Conservation (phyloP, 2,888 invertebrate species). For the Rhorus exstirpatorius region DNA sequence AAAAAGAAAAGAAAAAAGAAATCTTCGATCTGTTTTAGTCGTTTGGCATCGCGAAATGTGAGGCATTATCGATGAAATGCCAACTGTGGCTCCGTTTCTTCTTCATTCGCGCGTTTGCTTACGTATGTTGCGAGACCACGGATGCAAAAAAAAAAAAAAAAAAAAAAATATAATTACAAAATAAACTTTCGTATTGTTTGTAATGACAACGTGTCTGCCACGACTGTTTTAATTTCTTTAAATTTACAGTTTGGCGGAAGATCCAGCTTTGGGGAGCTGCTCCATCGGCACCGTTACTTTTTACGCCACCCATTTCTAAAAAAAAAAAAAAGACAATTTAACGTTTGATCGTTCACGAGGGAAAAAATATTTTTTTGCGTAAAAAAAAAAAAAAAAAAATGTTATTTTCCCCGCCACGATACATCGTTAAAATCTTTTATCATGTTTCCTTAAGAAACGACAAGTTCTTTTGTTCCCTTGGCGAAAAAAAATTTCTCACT, state of each 20-base stretch:
- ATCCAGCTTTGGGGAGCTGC: conserved; percentile 83
- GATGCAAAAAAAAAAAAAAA: no score
- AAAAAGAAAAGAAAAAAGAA: conserved; percentile 69
- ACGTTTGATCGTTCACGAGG: conserved; percentile 13
- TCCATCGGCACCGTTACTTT: conserved; percentile 82
- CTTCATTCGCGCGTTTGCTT: conserved; percentile 20
- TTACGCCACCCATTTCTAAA: conserved; percentile 71
- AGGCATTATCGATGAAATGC: no score
- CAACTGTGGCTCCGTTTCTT: no score
- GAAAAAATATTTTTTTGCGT: no score
- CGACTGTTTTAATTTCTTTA: conserved; percentile 86
- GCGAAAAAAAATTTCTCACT: conserved; percentile 7
- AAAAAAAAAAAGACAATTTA: conserved; percentile 25
- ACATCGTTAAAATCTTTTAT: conserved; percentile 16
- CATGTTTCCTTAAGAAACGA: conserved; percentile 23
- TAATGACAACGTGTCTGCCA: conserved; percentile 75
- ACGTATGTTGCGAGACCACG: no score
- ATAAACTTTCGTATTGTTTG: no score
- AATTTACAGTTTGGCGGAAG: conserved; percentile 85
- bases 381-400: conserved; percentile 25
- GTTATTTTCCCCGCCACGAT: no score
- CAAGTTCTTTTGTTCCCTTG: conserved; percentile 4
- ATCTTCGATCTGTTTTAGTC: no score
- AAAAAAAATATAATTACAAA: no score
- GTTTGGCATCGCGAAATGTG: no score